phyloP scores from a whole-genome alignment of 2,797 vertebrate genomes.

The Gymnodraco acuticeps region DNA sequence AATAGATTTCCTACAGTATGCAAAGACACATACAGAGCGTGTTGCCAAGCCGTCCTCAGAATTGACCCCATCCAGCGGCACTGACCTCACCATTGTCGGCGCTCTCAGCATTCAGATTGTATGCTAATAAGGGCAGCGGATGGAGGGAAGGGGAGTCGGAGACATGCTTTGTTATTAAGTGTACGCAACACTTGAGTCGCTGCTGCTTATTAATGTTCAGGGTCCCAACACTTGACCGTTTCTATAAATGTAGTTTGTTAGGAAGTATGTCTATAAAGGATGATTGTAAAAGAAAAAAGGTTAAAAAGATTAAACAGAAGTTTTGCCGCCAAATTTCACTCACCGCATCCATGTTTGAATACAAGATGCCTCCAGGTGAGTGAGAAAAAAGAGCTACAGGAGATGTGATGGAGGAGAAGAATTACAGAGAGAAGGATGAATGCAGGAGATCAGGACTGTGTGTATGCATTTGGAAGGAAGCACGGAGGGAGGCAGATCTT shows the following conservation, averaged over 20 bases:
- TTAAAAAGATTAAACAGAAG: slow-evolving; percentile 28
- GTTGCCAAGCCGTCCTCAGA: slow-evolving; percentile 76
- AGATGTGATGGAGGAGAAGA: slow-evolving; percentile 15
- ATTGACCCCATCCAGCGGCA: slow-evolving; percentile 79
- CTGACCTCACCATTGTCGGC: slow-evolving; percentile 83
- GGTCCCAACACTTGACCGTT: slow-evolving; percentile 54
- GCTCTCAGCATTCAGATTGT: slow-evolving; percentile 86
- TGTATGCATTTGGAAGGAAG: slow-evolving; percentile 31
- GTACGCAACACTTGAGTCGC: slow-evolving; percentile 70
- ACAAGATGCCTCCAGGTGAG: neutral
- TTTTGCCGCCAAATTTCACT: slow-evolving; percentile 27
- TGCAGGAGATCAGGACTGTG: slow-evolving; percentile 35
- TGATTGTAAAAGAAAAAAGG: slow-evolving; percentile 40
- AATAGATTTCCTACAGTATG: slow-evolving; percentile 81
- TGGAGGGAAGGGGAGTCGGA: slow-evolving; percentile 59
- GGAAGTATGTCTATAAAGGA: slow-evolving; percentile 36
- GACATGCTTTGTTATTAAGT: slow-evolving; percentile 76
- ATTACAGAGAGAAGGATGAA: slow-evolving; percentile 21
- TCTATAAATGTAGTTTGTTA: slow-evolving; percentile 59
- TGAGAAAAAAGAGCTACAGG: slow-evolving; percentile 28
- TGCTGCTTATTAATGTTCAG: slow-evolving; percentile 76
- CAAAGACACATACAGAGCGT: slow-evolving; percentile 80
- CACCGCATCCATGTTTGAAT: neutral
- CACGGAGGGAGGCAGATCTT: slow-evolving; percentile 45
- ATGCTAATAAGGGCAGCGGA: slow-evolving; percentile 83